phyloP scores from a whole-genome alignment of 2,888 invertebrate species.

The Cryptosula pallasiana region DNA sequence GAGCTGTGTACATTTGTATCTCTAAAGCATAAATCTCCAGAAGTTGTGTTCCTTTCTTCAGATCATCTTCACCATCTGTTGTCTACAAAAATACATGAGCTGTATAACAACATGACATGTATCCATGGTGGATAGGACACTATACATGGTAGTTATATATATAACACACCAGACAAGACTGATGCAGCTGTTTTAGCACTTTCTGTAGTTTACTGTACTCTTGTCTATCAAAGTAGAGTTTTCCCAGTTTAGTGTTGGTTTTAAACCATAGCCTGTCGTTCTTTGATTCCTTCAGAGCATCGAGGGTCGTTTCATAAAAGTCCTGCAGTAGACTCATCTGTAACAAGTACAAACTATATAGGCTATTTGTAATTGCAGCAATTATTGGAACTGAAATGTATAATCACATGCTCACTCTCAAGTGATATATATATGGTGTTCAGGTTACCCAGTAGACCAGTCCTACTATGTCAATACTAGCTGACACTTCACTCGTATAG shows the following conservation, averaged over 20 bases:
- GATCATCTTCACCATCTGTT: constrained; percentile 93
- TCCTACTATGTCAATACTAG: too few species aligned
- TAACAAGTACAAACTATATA: too few species aligned
- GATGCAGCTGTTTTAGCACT: constrained; percentile 93
- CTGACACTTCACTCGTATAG: too few species aligned
- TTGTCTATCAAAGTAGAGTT: constrained; percentile 91
- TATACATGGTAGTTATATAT: too few species aligned
- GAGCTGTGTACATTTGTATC: constrained; percentile 99
- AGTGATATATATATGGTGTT: too few species aligned
- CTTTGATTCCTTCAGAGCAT: constrained; percentile 80
- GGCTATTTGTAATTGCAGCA: too few species aligned
- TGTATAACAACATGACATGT: too few species aligned
- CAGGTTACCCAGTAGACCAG: too few species aligned
- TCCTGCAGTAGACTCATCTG: constrained; percentile 96
- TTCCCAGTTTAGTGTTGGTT: constrained; percentile 97
- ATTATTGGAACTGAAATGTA: too few species aligned
- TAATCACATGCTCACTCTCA: too few species aligned
- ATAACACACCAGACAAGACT: constrained; percentile 95
- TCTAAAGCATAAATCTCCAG: constrained; percentile 97
- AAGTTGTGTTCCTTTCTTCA: constrained; percentile 92
- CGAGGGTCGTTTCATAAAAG: constrained; percentile 79
- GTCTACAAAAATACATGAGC: constrained; percentile 60
- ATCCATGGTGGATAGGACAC: too few species aligned
- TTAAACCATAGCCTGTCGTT: constrained; percentile 99
- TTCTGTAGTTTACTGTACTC: constrained; percentile 91